Evolutionary conservation across 2,797 vertebrate genomes (phyloP).

Genomic region (Ciconia nigra): DNA sequence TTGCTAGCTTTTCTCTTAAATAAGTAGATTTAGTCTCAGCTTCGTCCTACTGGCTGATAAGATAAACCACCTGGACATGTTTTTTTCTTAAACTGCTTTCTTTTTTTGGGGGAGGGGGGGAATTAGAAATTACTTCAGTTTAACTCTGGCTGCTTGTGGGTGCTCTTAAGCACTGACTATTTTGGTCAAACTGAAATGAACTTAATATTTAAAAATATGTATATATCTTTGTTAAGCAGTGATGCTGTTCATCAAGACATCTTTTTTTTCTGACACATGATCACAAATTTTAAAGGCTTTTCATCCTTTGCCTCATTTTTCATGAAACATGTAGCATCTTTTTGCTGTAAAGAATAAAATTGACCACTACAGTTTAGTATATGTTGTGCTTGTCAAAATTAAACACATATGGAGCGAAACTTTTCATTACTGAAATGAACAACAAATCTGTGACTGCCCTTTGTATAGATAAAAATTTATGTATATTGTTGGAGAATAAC

Average conservation of each 20-base stretch:
- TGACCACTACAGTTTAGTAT: background rate
- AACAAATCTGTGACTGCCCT: background rate
- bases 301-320: background rate
- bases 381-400: background rate
- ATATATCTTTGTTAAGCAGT: background rate
- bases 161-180: background rate
- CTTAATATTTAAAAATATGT: background rate
- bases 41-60: background rate
- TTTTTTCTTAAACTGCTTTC: background rate
- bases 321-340: background rate
- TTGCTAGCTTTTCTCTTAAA: slow-evolving; percentile 9
- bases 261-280: background rate
- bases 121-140: background rate
- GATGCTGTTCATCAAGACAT: background rate
- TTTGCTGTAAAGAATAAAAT: background rate
- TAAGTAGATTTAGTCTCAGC: background rate
- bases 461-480: background rate
- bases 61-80: background rate
- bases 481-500: background rate
- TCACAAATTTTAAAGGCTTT: background rate
- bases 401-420: background rate
- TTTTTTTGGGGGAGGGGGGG: fast-evolving
- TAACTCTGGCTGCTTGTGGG: background rate
- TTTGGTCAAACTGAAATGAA: background rate
- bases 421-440: background rate